A percentile compares a stretch with the other conserved stretches of the same genome.
These are phyloP conservation scores for Nannospalax galili DNA, from an alignment of 2,113 vertebrate genomes.

Conservation along the genomic window DNA sequence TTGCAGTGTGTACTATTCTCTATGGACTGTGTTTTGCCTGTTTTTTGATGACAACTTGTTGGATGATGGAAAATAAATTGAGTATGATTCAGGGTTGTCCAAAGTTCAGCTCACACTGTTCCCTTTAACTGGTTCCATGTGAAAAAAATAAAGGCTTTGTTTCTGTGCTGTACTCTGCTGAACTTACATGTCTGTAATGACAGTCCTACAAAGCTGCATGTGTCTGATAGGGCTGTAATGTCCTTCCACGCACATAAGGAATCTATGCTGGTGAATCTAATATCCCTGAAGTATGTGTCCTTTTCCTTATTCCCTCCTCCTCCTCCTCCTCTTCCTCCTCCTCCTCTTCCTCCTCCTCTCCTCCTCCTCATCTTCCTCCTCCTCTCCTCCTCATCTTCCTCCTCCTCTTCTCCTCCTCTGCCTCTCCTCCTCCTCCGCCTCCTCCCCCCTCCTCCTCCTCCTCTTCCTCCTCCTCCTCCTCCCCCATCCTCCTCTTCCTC, in stretches of 20 bases:
- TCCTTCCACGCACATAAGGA: background rate
- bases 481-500: background rate
- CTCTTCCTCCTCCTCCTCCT: background rate
- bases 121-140: constrained; percentile 64
- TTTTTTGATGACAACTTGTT: constrained; percentile 69
- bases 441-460: no score
- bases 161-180: background rate
- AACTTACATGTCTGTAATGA: background rate
- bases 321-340: background rate
- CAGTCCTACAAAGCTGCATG: background rate
- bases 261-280: fast-evolving
- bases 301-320: background rate
- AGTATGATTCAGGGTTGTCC: constrained; percentile 65
- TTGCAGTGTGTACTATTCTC: background rate
- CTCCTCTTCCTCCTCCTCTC: background rate
- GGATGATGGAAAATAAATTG: constrained; percentile 67
- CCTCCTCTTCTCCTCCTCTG: no score
- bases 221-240: background rate
- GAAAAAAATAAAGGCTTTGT: constrained; percentile 59
- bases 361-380: no score
- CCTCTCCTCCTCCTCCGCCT: background rate
- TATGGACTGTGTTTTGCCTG: constrained; percentile 23
- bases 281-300: background rate
- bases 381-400: no score
- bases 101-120: constrained; percentile 59